Base-by-base conservation (phyloP, 2,113 vertebrate species). In the Neoarius graeffei region DNA sequence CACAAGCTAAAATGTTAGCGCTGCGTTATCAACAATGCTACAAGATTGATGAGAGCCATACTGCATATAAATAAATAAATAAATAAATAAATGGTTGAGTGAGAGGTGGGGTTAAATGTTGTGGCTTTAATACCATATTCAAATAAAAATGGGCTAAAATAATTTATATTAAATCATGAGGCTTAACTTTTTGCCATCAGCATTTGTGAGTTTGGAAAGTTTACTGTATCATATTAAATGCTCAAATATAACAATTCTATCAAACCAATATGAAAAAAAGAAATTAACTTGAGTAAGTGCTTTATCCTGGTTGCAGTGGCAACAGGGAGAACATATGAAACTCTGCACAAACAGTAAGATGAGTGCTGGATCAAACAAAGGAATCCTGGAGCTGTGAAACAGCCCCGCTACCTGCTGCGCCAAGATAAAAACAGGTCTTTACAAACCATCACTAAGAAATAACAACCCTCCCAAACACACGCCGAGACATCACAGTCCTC, bases 11-110 rank as follows among this genome's bases (percentile, higher is more conserved):
- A 76, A 42, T 7, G 23, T 42, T 64, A 76, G 42, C 14, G 15
- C 64, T 7, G 17, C 19, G 42, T 91, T 81, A 89, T 93, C 87
- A 90, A 64, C 77, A 85, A 48, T 71, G 60, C 62, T 67, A 67
- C 62, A 27, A 0, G n/a, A 84, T 54, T 30, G 64, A 84, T 30
- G 7, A 5, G 1, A 83, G 42, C 60, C 20, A 9, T 71, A 82
- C 7, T 62, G 30, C 80, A 48, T 62, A 30, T 17, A 59, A 81
- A 80, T 57, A 62, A 30, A 30, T 17, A 59, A 81, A 80, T 56
- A 62, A 30, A 19, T n/a, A 17, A 69, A 69, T 20, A 35, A 20
- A 48, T 23, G 67, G 66, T 27, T 42, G 4, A 74, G 35, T 11
- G 4, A 11, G n/a, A n/a, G 9, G 27, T 35, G 4, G 4, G 15